Conservation (phyloP, 1,140 invertebrate genomes). For the Zaprionus africanus region DNA sequence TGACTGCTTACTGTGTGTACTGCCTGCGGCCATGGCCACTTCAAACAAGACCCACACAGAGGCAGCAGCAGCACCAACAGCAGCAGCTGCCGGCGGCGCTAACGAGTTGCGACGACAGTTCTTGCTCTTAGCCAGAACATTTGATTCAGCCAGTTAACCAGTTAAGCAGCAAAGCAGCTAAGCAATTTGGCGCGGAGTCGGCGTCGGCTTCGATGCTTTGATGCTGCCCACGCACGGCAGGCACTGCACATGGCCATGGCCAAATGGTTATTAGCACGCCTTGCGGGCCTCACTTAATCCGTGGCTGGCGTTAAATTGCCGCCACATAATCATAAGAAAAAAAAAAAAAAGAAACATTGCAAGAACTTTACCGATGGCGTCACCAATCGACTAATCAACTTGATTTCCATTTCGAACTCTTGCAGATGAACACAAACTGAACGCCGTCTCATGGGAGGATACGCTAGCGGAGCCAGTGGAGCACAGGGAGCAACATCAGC, state of each 20-base stretch:
- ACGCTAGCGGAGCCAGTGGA: conserved; percentile 60
- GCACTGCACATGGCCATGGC: conserved; percentile 36
- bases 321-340: not conserved
- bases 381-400: conserved; percentile 14
- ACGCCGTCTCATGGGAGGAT: conserved; percentile 81
- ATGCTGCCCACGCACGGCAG: conserved; percentile 19
- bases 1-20: conserved; percentile 3
- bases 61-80: conserved; percentile 31
- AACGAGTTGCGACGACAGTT: conserved; percentile 45
- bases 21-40: conserved; percentile 61
- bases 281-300: not conserved
- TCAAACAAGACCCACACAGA: conserved; percentile 39
- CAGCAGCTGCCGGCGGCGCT: conserved; percentile 36
- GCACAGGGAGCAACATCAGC: conserved; percentile 27
- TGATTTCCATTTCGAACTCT: not conserved
- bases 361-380: not conserved
- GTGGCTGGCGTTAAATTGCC: conserved; percentile 10
- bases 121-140: conserved; percentile 56
- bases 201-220: conserved; percentile 22
- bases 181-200: conserved; percentile 34
- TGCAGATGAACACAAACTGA: conserved; percentile 78
- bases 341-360: not conserved
- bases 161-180: not conserved
- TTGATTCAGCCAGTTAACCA: not conserved
- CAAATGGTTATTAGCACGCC: not conserved